These are phyloP conservation scores for Antechinus stuartii DNA, from an alignment of 2,113 vertebrate species.

Conservation along the genomic window DNA sequence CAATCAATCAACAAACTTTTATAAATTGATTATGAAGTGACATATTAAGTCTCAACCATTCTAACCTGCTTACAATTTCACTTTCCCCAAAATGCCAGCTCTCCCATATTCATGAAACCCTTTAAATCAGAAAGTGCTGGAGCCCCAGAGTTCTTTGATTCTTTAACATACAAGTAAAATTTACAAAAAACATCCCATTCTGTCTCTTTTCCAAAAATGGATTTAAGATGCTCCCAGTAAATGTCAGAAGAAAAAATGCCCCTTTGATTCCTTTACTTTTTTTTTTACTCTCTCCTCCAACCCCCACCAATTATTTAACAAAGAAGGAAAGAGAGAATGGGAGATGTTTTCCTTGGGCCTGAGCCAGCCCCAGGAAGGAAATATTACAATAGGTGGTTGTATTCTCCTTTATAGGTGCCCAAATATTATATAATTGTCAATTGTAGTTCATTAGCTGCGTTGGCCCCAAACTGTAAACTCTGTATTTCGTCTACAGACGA, in stretches of 20 bases:
- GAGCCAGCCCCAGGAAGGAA: background rate
- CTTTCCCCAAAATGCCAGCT: background rate
- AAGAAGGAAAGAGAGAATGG: background rate
- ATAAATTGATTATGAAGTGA: background rate
- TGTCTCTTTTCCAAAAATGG: background rate
- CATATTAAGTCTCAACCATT: background rate
- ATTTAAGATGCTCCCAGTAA: background rate
- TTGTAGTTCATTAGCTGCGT: background rate
- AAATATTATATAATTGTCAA: background rate
- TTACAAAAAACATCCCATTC: background rate
- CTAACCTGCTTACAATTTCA: background rate
- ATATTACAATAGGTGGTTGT: background rate
- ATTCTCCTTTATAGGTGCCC: slow-evolving; percentile 1
- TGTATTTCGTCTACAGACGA: background rate
- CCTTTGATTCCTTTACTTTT: background rate
- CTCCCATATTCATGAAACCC: background rate
- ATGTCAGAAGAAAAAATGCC: background rate
- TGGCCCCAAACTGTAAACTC: background rate
- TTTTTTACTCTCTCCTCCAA: background rate
- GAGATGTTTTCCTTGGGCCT: background rate
- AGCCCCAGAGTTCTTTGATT: background rate
- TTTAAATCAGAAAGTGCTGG: background rate
- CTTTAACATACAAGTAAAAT: background rate
- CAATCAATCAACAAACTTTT: background rate
- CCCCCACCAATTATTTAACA: background rate